Base-by-base conservation (phyloP, 2,888 invertebrate genomes). In the Chymomyza fuscimana region DNA sequence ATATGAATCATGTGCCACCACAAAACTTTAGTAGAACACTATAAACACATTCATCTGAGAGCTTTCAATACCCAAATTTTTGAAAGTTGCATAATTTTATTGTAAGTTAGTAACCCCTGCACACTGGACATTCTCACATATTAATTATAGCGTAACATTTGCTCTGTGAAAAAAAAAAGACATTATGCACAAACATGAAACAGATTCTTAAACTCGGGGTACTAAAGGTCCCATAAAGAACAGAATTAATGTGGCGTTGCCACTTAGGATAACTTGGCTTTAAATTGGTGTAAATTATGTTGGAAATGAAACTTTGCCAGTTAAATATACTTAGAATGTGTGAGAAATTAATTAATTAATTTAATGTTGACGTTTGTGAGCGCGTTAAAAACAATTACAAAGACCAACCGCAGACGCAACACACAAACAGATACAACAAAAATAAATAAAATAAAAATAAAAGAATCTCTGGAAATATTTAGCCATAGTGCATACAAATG, bases 321-420 rank as follows among this genome's bases (percentile, higher is more conserved):
- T 76, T 76, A 70, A 65, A 70, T 76, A 73, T 73, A 66, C 73
- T 79, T 71, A 66, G 76, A 80, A 78, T 82, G 78, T 76, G 71
- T 65, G 70, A 67, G 72, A 62, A 86, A 78, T 82, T 65, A 82
- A 82, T 82, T 83, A 82, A 86, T 86, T 86, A 72, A 74, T 80
- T 82, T 76, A 80, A 82, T 82, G 81, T 71, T 65, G 59, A 64
- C 25, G 65, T 73, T 70, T 52, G 67, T 65, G 63, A 36, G 70
- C 72, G 71, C 71, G 71, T 81, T 77, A 72, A 77, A 83, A 74
- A 73, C 81, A 75, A 78, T 83, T 86, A 70, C 70, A 69, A 72
- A 76, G 69, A 73, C 72, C 69, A 74, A 62, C 72, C 73, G 64
- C 80, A 72, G 63, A 52, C 64, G 70, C 69, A 73, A 46, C 40